A percentile compares a stretch with the other conserved stretches of the same genome.
Conservation (phyloP, 2,888 invertebrate genomes). For the Trachelus iudaicus region DNA sequence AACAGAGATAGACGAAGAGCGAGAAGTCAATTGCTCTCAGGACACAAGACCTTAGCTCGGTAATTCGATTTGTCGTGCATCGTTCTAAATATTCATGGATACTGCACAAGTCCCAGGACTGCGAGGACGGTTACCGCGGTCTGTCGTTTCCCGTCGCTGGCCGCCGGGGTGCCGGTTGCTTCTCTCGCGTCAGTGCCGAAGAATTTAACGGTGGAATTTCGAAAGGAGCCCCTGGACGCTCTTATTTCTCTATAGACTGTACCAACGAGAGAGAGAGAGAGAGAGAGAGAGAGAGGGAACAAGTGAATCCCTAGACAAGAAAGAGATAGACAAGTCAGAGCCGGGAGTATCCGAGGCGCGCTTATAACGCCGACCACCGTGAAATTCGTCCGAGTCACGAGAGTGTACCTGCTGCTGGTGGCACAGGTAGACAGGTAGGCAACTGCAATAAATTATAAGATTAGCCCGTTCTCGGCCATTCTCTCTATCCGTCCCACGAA, state of each 20-base stretch:
- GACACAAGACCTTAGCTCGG: background rate
- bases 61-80: background rate
- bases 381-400: background rate
- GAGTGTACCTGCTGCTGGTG: background rate
- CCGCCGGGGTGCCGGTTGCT: background rate
- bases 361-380: background rate
- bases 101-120: background rate
- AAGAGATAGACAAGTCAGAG: background rate
- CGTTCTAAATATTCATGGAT: background rate
- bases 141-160: background rate
- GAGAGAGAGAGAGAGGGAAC: too few relatives aligned
- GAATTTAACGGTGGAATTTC: background rate
- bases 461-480: background rate
- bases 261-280: background rate
- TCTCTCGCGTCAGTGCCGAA: background rate
- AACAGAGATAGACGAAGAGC: rapidly evolving
- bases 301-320: background rate
- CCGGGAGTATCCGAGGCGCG: background rate
- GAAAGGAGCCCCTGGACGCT: background rate
- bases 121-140: background rate
- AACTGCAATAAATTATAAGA: background rate
- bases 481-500: background rate
- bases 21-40: background rate
- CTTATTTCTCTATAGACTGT: background rate
- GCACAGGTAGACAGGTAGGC: background rate